Conservation (phyloP, 2,797 vertebrate species). For the Synaphobranchus kaupii region DNA sequence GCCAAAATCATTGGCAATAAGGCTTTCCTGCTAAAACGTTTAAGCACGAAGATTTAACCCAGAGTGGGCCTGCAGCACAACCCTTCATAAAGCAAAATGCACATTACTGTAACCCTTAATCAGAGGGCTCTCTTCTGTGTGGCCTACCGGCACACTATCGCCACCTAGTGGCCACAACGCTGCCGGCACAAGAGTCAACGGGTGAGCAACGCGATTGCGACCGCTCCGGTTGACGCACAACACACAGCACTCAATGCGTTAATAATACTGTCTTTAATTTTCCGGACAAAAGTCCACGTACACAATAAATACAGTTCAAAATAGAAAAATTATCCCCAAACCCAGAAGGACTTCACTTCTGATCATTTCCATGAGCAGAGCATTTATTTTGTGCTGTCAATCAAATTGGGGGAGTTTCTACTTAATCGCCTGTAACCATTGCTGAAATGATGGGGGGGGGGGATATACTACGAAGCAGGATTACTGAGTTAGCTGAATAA, state of each 20-base stretch:
- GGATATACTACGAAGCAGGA: too few species aligned
- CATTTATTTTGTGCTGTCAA: too few species aligned
- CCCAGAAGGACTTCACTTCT: too few species aligned
- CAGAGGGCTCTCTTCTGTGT: background rate
- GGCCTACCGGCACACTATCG: background rate
- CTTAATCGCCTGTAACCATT: too few species aligned
- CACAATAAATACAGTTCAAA: background rate
- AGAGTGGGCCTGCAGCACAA: constrained; percentile 1
- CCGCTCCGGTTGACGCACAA: background rate
- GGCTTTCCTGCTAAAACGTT: background rate
- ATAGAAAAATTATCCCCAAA: too few species aligned
- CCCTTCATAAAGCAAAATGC: background rate
- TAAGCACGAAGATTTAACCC: background rate
- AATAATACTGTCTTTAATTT: background rate
- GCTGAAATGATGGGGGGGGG: too few species aligned
- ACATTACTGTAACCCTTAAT: background rate
- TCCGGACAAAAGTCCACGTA: too few species aligned
- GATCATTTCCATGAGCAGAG: too few species aligned
- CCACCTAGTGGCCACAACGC: constrained; percentile 48
- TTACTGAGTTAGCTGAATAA: too few species aligned
- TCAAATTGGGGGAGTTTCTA: too few species aligned
- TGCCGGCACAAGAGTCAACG: background rate
- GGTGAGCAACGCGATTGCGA: too few species aligned
- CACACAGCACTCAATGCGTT: background rate
- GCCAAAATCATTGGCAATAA: background rate